These are phyloP conservation scores for Spinibarbus caldwelli DNA, from an alignment of 2,797 vertebrate species.

Conservation along the genomic window DNA sequence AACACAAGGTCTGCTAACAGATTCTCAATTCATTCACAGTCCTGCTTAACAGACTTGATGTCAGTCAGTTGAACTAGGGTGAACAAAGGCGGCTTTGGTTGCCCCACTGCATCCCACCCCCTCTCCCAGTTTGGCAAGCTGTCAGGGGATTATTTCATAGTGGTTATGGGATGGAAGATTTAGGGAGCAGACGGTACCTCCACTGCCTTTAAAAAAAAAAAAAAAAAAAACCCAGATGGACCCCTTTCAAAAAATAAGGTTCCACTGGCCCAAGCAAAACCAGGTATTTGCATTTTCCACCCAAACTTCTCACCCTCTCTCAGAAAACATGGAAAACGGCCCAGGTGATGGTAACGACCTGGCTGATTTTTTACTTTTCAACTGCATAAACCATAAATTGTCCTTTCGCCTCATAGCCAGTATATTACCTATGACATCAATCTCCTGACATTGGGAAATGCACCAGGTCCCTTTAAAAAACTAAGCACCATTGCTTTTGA, in stretches of 20 bases:
- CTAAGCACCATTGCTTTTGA: slow-evolving; percentile 63
- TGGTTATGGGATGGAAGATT: slow-evolving; percentile 64
- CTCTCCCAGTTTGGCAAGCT: slow-evolving; percentile 59
- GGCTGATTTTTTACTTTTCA: slow-evolving; percentile 31
- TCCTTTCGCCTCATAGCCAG: slow-evolving; percentile 50
- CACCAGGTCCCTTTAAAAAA: slow-evolving; percentile 51
- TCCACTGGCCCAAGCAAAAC: slow-evolving; percentile 44
- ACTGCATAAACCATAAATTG: slow-evolving; percentile 46
- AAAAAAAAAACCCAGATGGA: slow-evolving; percentile 60
- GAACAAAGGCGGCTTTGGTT: slow-evolving; percentile 72
- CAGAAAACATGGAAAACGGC: slow-evolving; percentile 37
- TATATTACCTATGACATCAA: slow-evolving; percentile 58
- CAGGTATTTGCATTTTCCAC: slow-evolving; percentile 53
- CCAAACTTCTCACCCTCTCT: slow-evolving; percentile 31
- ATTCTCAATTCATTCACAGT: slow-evolving; percentile 45
- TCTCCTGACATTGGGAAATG: slow-evolving; percentile 52
- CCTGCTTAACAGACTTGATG: slow-evolving; percentile 62
- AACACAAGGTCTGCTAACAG: slow-evolving; percentile 21
- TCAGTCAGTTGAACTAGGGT: slow-evolving; percentile 64
- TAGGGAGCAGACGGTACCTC: slow-evolving; percentile 63
- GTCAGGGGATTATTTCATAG: slow-evolving; percentile 72
- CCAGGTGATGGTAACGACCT: slow-evolving; percentile 50
- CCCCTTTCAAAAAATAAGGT: slow-evolving; percentile 52
- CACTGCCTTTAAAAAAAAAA: slow-evolving; percentile 44
- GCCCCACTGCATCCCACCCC: slow-evolving; percentile 43